Percentiles rank a stretch among this genome's conserved stretches.
Evolutionary conservation across 1,140 invertebrate species (phyloP).

Genomic region (Eurosta solidaginis): DNA sequence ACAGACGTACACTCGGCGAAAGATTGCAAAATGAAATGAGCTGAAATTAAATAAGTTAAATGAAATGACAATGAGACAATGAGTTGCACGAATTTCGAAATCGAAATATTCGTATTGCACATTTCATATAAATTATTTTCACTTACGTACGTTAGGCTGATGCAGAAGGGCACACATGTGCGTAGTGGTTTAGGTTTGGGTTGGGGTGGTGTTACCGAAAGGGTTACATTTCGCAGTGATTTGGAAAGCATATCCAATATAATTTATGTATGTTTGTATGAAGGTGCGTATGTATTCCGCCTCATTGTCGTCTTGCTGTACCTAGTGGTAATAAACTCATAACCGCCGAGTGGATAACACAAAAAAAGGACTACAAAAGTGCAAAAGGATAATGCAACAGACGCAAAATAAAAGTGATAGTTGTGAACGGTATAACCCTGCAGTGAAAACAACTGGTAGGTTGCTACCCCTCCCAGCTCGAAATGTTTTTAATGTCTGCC

Average conservation of each 20-base stretch:
- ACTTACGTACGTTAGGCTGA: slow-evolving; percentile 28
- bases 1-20: not conserved
- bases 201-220: not conserved
- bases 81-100: not conserved
- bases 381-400: not conserved
- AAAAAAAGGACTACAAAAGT: not conserved
- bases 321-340: slow-evolving; percentile 56
- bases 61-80: not conserved
- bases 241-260: not conserved
- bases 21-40: slow-evolving; percentile 19
- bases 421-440: no score
- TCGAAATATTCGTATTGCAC: slow-evolving; percentile 29
- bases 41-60: slow-evolving; percentile 14
- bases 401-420: not conserved
- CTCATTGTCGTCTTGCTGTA: slow-evolving; percentile 35
- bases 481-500: no score
- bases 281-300: not conserved
- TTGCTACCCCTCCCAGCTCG: no score
- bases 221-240: not conserved
- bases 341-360: slow-evolving; percentile 34
- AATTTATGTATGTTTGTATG: not conserved
- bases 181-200: no score
- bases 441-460: no score
- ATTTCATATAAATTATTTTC: slow-evolving; percentile 39
- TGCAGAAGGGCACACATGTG: not conserved